A percentile compares a stretch with the other conserved stretches of the same genome.
These are phyloP conservation scores for Probosciger aterrimus DNA, from an alignment of 2,113 vertebrate species.

Conservation along the genomic window DNA sequence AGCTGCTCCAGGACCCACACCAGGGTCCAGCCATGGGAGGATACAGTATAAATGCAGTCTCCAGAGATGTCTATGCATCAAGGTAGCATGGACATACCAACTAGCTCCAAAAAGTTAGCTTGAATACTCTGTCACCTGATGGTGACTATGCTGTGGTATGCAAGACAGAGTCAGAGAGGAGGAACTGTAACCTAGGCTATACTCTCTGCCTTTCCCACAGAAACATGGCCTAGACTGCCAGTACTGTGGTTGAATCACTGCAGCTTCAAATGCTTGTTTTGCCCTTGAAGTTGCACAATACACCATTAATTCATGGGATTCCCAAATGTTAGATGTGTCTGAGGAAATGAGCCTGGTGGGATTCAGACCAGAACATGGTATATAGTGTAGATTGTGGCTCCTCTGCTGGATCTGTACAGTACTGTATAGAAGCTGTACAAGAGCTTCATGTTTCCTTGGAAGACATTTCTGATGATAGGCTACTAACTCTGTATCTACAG, in stretches of 20 bases:
- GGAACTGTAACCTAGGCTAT: background rate
- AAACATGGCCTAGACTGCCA: background rate
- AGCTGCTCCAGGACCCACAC: background rate
- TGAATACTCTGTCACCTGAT: background rate
- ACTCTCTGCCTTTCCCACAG: background rate
- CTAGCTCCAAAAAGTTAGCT: background rate
- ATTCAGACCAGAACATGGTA: background rate
- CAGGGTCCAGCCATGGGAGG: accelerated
- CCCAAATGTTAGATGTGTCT: background rate
- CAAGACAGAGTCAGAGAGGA: background rate
- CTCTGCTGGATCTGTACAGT: background rate
- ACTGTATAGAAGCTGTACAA: background rate
- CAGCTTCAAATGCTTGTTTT: background rate
- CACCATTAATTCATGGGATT: background rate
- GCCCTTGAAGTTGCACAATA: background rate
- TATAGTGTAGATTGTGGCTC: background rate
- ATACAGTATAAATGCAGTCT: background rate
- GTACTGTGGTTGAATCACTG: background rate
- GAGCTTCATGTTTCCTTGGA: background rate
- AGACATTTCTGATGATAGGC: background rate
- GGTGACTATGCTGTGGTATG: background rate
- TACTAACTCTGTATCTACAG: background rate
- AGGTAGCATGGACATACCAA: too few species aligned
- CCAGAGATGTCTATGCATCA: background rate
- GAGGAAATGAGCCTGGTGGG: background rate